These are phyloP conservation scores for Biston betularia DNA, from an alignment of 2,888 invertebrate genomes.

Conservation along the genomic window DNA sequence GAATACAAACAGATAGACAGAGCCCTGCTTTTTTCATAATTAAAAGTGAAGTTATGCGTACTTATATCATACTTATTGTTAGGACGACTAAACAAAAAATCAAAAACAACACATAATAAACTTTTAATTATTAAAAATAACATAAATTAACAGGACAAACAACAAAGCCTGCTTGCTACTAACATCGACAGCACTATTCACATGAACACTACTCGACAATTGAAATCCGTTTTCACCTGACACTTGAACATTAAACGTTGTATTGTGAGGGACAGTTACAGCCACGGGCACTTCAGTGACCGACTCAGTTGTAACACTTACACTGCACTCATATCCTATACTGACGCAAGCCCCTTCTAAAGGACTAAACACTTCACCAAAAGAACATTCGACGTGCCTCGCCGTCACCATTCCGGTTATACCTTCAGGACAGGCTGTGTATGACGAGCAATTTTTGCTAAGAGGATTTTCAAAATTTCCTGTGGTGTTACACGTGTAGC, in stretches of 20 bases:
- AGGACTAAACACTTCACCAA: slow-evolving; percentile 57
- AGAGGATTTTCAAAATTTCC: slow-evolving; percentile 58
- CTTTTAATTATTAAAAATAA: slow-evolving; percentile 33
- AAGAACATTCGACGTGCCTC: slow-evolving; percentile 63
- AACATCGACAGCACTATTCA: slow-evolving; percentile 29
- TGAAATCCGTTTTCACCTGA: slow-evolving; percentile 30
- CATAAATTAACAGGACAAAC: slow-evolving; percentile 27
- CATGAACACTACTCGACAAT: slow-evolving; percentile 19
- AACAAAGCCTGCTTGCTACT: slow-evolving; percentile 1
- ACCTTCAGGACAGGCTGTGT: slow-evolving; percentile 65
- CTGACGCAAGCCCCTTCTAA: slow-evolving; percentile 56
- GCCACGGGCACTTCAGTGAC: slow-evolving; percentile 9
- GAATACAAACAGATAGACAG: no score
- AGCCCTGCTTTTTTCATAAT: no score
- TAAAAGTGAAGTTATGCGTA: no score
- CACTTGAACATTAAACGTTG: slow-evolving; percentile 13
- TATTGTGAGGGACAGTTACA: neutral
- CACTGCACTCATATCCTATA: slow-evolving; percentile 54
- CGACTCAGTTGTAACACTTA: slow-evolving; percentile 19
- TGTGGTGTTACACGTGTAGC: slow-evolving; percentile 58
- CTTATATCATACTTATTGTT: no score
- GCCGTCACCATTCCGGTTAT: slow-evolving; percentile 62
- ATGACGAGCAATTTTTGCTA: slow-evolving; percentile 59
- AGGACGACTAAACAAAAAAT: no score
- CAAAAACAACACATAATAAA: neutral